Percentiles rank a stretch among this genome's conserved stretches.
These are phyloP conservation scores for Volucella inflata DNA, from an alignment of 2,888 invertebrate species.

Conservation along the genomic window DNA sequence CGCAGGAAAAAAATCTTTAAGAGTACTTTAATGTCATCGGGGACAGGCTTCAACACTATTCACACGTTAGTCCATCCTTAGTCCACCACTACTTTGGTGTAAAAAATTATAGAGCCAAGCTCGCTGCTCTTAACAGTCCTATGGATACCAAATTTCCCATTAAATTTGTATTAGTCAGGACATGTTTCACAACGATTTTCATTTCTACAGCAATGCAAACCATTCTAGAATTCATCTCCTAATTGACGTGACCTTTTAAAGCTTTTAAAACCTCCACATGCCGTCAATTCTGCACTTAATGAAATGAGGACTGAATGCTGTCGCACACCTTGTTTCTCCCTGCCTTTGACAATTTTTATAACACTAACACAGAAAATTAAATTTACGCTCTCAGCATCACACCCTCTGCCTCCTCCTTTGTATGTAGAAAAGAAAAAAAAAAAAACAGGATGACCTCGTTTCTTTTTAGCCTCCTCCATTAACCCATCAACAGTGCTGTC, in stretches of 20 bases:
- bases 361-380: constrained; percentile 16
- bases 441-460: constrained; percentile 48
- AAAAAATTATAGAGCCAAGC: too few species aligned
- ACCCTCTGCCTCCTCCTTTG: constrained; percentile 3
- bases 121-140: too few species aligned
- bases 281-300: constrained; percentile 29
- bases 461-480: constrained; percentile 47
- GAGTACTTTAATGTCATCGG: too few species aligned
- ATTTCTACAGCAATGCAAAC: too few species aligned
- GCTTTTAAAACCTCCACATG: not conserved
- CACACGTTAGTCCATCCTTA: too few species aligned
- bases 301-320: constrained; percentile 2
- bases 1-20: too few species aligned
- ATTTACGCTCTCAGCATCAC: constrained; percentile 9
- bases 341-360: not conserved
- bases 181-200: too few species aligned
- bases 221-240: constrained; percentile 4
- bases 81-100: too few species aligned
- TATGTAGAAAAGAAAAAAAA: not conserved
- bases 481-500: constrained; percentile 46
- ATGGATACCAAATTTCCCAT: too few species aligned
- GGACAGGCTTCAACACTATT: too few species aligned
- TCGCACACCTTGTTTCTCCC: not conserved
- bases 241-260: constrained; percentile 2
- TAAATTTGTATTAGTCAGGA: too few species aligned